These are phyloP conservation scores for Reinhardtius hippoglossoides DNA, from an alignment of 2,113 vertebrate species.

Conservation along the genomic window DNA sequence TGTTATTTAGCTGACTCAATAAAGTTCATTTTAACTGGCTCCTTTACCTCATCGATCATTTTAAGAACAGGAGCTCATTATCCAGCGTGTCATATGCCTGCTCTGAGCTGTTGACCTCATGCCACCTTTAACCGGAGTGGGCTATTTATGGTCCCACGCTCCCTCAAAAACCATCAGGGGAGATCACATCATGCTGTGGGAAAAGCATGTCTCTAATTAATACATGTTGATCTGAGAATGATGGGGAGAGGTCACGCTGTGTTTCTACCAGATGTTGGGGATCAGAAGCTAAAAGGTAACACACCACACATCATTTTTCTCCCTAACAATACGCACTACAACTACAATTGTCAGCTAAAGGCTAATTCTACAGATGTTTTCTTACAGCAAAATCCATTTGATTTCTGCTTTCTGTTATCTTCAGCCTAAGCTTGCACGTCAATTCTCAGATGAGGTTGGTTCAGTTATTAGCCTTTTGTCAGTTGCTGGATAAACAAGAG, in stretches of 20 bases:
- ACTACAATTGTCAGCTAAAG: not conserved
- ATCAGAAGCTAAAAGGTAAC: constrained; percentile 20
- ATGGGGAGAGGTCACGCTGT: constrained; percentile 16
- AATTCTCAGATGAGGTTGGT: not conserved
- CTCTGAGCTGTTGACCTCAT: constrained; percentile 32
- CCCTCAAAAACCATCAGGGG: constrained; percentile 34
- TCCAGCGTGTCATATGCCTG: constrained; percentile 24
- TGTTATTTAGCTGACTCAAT: not conserved
- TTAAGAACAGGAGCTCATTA: constrained; percentile 33
- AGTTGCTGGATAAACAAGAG: constrained; percentile 4
- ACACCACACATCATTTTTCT: constrained; percentile 7
- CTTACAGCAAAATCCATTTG: not conserved
- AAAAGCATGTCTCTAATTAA: constrained; percentile 45
- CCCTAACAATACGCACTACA: not conserved
- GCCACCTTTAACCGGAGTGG: constrained; percentile 39
- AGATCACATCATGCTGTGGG: constrained; percentile 38
- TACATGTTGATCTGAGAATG: constrained; percentile 27
- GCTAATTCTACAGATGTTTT: too few species aligned
- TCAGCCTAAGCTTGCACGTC: not conserved
- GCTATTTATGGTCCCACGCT: constrained; percentile 45
- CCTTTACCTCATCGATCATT: constrained; percentile 2
- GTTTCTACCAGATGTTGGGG: constrained; percentile 43
- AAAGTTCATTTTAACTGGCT: not conserved
- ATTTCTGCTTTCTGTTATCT: not conserved
- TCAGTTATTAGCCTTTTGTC: not conserved